These are phyloP conservation scores for Slavum lentiscoides DNA, from an alignment of 2,888 invertebrate species.

Conservation along the genomic window DNA sequence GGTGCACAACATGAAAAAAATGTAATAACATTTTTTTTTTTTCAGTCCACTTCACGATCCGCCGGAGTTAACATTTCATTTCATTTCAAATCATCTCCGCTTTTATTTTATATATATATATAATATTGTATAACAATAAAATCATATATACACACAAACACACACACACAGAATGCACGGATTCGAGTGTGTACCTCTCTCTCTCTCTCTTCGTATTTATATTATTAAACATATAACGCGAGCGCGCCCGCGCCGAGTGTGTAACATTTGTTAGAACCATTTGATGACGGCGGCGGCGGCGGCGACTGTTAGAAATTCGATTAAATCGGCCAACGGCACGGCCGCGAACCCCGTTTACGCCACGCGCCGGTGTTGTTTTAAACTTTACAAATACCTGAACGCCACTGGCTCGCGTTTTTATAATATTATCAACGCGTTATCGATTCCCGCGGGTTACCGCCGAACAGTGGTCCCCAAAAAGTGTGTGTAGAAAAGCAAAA, in stretches of 20 bases:
- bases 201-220: not conserved
- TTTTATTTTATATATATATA: not conserved
- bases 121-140: constrained; percentile 14
- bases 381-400: constrained; percentile 37
- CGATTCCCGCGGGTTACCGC: not conserved
- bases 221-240: not conserved
- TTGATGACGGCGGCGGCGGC: not conserved
- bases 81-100: not conserved
- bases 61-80: constrained; percentile 6
- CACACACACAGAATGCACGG: not conserved
- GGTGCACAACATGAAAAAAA: not conserved
- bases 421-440: constrained; percentile 25
- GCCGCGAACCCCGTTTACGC: constrained; percentile 5
- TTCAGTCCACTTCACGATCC: constrained; percentile 15
- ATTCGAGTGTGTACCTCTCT: not conserved
- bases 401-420: not conserved
- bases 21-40: not conserved
- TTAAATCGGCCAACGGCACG: constrained; percentile 29
- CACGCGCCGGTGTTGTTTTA: constrained; percentile 7
- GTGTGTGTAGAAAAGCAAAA: no score
- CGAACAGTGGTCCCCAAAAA: constrained; percentile 27
- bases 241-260: not conserved
- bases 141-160: not conserved
- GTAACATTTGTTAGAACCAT: constrained; percentile 22
- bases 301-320: constrained; percentile 33